Conservation (phyloP, 2,888 invertebrate species). For the Drosophila monieri region DNA sequence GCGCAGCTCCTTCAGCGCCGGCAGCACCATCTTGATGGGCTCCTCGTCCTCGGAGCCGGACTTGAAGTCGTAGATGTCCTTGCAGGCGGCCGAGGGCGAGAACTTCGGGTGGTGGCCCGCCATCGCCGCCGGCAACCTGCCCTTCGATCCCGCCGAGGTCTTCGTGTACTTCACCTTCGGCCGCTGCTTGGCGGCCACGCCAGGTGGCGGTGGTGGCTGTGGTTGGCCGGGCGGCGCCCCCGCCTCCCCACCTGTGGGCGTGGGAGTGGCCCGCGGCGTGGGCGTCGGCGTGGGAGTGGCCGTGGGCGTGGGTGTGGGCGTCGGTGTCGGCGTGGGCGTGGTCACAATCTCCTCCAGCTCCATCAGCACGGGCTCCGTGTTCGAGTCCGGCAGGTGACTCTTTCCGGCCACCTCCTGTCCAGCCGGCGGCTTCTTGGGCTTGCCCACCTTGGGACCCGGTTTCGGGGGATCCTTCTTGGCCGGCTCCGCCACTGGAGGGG, state of each 20-base stretch:
- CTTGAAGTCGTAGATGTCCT: slow-evolving; percentile 83
- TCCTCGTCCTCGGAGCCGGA: slow-evolving; percentile 83
- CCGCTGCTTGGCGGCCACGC: slow-evolving; percentile 47
- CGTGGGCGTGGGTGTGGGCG: slow-evolving; percentile 18
- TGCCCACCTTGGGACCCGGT: slow-evolving; percentile 9
- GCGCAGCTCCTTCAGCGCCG: slow-evolving; percentile 79
- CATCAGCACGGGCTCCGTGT: slow-evolving; percentile 80
- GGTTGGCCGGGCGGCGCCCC: neutral
- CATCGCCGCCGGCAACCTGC: slow-evolving; percentile 43
- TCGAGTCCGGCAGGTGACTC: slow-evolving; percentile 63
- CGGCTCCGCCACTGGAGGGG: slow-evolving; percentile 4
- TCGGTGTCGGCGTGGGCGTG: slow-evolving; percentile 33
- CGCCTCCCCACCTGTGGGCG: neutral
- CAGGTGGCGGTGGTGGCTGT: slow-evolving; percentile 10
- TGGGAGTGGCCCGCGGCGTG: slow-evolving; percentile 4
- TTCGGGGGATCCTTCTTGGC: slow-evolving; percentile 17
- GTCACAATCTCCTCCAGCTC: slow-evolving; percentile 73
- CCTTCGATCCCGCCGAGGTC: slow-evolving; percentile 60
- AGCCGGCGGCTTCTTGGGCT: slow-evolving; percentile 18
- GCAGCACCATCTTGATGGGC: slow-evolving; percentile 83
- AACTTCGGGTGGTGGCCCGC: slow-evolving; percentile 13
- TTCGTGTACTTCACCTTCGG: slow-evolving; percentile 68
- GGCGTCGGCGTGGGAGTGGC: slow-evolving; percentile 31
- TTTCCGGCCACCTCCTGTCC: neutral
- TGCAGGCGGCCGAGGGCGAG: slow-evolving; percentile 33